phyloP scores from a whole-genome alignment of 2,888 invertebrate species.

The Nasonovia ribisnigri region DNA sequence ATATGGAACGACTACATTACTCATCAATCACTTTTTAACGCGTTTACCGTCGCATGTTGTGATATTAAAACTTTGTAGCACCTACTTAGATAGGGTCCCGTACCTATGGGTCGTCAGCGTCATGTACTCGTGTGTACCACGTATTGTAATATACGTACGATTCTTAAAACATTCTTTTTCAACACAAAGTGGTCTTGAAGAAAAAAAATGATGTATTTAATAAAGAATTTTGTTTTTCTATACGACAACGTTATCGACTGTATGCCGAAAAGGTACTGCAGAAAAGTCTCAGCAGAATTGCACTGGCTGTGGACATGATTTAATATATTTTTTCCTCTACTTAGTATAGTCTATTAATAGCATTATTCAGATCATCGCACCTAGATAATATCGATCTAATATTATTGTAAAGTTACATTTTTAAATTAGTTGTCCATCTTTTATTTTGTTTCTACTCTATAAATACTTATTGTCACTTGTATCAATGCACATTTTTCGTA shows the following conservation, averaged over 20 bases:
- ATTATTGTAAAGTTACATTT: no score
- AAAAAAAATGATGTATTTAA: neutral
- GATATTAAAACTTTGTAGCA: neutral
- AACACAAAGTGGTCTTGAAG: neutral
- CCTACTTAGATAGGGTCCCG: no score
- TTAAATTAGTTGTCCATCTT: no score
- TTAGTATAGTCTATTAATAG: no score
- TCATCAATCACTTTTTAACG: neutral
- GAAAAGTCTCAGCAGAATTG: neutral
- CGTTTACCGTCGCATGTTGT: neutral
- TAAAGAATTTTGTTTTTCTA: neutral
- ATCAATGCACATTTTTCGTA: no score
- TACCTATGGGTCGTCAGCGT: neutral
- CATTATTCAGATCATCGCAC: no score
- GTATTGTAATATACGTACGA: neutral
- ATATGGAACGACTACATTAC: neutral
- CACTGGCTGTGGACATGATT: neutral
- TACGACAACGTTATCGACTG: neutral
- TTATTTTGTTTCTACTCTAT: no score
- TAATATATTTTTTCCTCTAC: no score
- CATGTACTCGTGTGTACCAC: neutral
- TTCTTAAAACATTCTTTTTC: neutral
- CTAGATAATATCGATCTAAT: no score
- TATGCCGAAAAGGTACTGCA: neutral
- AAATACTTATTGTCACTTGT: no score